Evolutionary conservation across 2,113 vertebrate genomes (phyloP).

Genomic region (Dermatemys mawii): DNA sequence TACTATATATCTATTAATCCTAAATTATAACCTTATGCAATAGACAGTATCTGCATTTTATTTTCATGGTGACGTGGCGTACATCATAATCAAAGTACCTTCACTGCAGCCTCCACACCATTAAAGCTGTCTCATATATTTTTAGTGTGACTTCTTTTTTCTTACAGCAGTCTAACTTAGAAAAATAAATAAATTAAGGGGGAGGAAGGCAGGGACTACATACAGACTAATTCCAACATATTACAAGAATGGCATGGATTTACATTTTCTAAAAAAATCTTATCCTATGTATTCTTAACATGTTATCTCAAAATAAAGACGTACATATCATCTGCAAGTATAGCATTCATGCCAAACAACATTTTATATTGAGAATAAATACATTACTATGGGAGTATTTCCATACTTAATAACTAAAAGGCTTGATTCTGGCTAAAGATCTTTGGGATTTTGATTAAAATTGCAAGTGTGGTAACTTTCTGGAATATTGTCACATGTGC

Average conservation of each 20-base stretch:
- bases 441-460: neutral
- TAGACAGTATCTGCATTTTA: neutral
- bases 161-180: neutral
- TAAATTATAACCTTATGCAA: slow-evolving; percentile 40
- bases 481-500: neutral
- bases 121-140: neutral
- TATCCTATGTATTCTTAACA: neutral
- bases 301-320: neutral
- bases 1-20: neutral
- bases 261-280: neutral
- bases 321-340: neutral
- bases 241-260: neutral
- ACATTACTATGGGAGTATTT: neutral
- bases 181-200: neutral
- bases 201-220: neutral
- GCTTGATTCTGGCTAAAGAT: neutral
- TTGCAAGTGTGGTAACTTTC: neutral
- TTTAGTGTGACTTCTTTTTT: slow-evolving; percentile 6
- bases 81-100: slow-evolving; percentile 28
- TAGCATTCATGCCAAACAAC: neutral
- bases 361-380: neutral
- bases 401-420: neutral
- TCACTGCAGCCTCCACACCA: neutral
- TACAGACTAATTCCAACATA: slow-evolving; percentile 12
- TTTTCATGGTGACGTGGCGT: neutral